These are phyloP conservation scores for Drosophila yakuba DNA, from an alignment of 1,140 invertebrate genomes.

Conservation along the genomic window DNA sequence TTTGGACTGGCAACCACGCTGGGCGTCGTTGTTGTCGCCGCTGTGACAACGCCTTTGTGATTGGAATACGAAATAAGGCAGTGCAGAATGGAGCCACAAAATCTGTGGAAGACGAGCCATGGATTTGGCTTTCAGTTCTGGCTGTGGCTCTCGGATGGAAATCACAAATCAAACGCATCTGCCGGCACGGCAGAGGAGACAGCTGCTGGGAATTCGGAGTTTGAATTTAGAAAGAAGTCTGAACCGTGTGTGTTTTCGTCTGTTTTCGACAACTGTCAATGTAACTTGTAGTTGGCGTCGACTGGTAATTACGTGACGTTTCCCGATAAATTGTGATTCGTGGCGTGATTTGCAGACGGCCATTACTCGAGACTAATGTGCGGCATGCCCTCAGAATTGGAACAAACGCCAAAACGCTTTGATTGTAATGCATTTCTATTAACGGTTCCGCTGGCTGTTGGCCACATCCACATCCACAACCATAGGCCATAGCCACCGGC, in stretches of 20 bases:
- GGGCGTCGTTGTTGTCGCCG: constrained; percentile 77
- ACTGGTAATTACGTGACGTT: constrained; percentile 80
- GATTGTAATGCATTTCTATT: constrained; percentile 80
- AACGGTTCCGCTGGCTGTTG: constrained; percentile 52
- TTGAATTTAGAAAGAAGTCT: constrained; percentile 60
- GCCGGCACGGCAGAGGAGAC: constrained; percentile 51
- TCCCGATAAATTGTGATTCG: constrained; percentile 80
- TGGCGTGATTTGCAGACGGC: constrained; percentile 68
- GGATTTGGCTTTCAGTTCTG: constrained; percentile 10
- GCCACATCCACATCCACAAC: too few relatives aligned
- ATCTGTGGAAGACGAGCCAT: constrained; percentile 64
- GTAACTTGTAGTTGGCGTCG: constrained; percentile 31
- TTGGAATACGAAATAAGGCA: constrained; percentile 79
- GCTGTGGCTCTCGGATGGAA: constrained; percentile 3
- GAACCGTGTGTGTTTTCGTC: constrained; percentile 3
- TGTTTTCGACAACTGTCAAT: constrained; percentile 22
- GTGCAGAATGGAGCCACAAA: constrained; percentile 49
- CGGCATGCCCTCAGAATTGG: constrained; percentile 77
- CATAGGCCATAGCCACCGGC: neutral
- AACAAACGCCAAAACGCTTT: constrained; percentile 70
- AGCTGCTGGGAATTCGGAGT: constrained; percentile 71
- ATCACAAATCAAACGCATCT: constrained; percentile 80
- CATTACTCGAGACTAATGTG: constrained; percentile 78
- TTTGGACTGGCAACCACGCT: constrained; percentile 64
- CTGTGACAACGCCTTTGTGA: constrained; percentile 80